Evolutionary conservation across 2,888 invertebrate genomes (phyloP).

Genomic region (Arctia plantaginis): DNA sequence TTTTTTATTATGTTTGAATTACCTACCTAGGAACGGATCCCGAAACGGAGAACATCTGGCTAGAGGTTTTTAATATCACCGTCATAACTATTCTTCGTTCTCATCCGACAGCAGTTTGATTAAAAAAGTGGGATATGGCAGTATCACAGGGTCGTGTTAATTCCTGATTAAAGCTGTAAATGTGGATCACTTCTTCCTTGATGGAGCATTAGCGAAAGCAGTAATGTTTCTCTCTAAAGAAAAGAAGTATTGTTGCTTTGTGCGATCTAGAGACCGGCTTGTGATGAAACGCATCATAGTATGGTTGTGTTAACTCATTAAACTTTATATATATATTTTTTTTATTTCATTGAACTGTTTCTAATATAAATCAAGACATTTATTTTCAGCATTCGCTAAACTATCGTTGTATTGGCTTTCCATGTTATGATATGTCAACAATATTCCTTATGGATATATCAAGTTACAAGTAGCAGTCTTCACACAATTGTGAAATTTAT

Average conservation of each 20-base stretch:
- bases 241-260: background rate
- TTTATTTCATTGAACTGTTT: background rate
- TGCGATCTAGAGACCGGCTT: background rate
- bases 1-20: background rate
- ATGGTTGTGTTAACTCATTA: background rate
- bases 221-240: background rate
- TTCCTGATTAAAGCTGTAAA: background rate
- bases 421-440: no score
- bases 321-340: background rate
- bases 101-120: background rate
- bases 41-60: no score
- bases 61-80: background rate
- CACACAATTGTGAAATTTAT: background rate
- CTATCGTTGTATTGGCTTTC: background rate
- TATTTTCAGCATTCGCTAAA: background rate
- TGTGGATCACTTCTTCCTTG: background rate
- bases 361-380: background rate
- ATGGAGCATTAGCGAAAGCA: background rate
- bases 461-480: background rate
- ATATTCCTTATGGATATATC: no score
- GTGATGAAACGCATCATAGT: background rate
- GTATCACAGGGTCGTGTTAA: background rate
- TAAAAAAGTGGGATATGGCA: background rate
- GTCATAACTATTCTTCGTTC: no score
- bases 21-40: background rate